These are phyloP conservation scores for Menidia beryllina DNA, from an alignment of 2,113 vertebrate genomes.

Conservation along the genomic window DNA sequence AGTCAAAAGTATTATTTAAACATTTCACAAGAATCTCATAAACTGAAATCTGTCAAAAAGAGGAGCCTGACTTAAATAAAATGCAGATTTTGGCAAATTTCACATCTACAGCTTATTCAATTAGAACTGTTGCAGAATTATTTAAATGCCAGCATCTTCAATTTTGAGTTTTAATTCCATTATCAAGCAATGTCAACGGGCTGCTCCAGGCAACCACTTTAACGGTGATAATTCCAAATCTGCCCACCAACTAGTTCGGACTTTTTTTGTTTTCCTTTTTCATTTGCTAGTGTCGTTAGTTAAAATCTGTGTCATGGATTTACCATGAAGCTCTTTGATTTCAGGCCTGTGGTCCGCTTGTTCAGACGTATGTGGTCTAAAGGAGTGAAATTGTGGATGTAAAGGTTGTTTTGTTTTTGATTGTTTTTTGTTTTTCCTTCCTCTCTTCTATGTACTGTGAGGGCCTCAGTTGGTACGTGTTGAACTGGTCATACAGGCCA, in stretches of 20 bases:
- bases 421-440: background rate
- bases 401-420: background rate
- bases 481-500: background rate
- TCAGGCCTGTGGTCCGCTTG: constrained; percentile 10
- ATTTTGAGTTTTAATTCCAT: background rate
- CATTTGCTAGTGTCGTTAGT: background rate
- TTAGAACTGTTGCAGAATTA: background rate
- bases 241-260: constrained; percentile 65
- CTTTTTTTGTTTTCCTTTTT: constrained; percentile 37
- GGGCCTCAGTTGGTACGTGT: constrained; percentile 7
- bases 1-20: background rate
- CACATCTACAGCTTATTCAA: background rate
- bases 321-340: constrained; percentile 16
- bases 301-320: background rate
- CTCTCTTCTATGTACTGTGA: background rate
- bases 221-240: constrained; percentile 18
- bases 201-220: constrained; percentile 13
- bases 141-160: background rate
- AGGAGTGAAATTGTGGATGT: background rate
- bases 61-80: too few species aligned
- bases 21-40: constrained; percentile 13
- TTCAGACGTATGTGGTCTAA: constrained; percentile 11
- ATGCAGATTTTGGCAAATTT: background rate
- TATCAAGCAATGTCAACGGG: background rate
- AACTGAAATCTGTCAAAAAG: too few species aligned